These are phyloP conservation scores for Parapristionchus giblindavisi DNA, from an alignment of 2,888 invertebrate genomes.

Conservation along the genomic window DNA sequence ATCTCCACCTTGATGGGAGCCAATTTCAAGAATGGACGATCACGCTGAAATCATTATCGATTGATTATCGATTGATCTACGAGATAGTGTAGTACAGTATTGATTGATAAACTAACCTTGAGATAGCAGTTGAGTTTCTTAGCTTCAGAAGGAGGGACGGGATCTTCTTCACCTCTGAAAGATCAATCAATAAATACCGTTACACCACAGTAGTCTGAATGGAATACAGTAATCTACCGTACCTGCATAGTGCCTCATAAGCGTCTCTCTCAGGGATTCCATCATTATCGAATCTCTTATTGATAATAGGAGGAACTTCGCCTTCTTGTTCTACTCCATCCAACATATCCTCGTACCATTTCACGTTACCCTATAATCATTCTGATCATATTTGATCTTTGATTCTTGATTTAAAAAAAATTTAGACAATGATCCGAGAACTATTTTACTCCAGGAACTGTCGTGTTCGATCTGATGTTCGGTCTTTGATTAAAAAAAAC, in stretches of 20 bases:
- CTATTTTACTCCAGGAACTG: background rate
- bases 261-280: constrained; percentile 72
- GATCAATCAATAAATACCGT: background rate
- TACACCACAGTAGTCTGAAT: background rate
- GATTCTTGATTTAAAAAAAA: background rate
- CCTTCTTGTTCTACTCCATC: constrained; percentile 69
- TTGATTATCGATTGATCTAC: background rate
- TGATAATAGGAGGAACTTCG: constrained; percentile 65
- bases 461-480: background rate
- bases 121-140: constrained; percentile 64
- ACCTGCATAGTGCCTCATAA: constrained; percentile 75
- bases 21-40: constrained; percentile 62
- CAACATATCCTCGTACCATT: constrained; percentile 87
- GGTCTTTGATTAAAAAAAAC: too few relatives aligned
- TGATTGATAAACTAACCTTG: constrained; percentile 45
- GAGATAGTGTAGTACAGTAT: background rate
- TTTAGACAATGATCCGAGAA: background rate
- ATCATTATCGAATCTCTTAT: constrained; percentile 53
- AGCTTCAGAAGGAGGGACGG: constrained; percentile 49
- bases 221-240: constrained; percentile 71
- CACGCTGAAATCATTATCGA: constrained; percentile 42
- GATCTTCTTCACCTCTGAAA: constrained; percentile 50
- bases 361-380: constrained; percentile 78
- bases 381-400: background rate
- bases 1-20: constrained; percentile 69